Base-by-base conservation (phyloP, 1,140 invertebrate genomes). In the Eufriesea mexicana region DNA sequence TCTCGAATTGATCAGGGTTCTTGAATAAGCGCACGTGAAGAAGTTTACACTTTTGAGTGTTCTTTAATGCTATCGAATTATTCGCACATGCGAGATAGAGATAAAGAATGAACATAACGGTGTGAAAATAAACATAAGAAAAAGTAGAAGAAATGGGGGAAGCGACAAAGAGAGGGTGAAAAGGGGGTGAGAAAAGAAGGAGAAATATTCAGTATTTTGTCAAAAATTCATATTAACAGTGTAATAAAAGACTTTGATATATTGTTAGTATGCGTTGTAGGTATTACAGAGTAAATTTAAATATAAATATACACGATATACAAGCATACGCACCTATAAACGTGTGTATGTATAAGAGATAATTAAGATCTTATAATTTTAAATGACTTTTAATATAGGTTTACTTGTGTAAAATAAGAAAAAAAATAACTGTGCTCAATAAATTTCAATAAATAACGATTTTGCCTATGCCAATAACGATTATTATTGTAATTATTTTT, bases 381-480 rank as follows among this genome's bases (percentile, higher is more conserved):
- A 82, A 89, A 91, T 77, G 84, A 90, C 86, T 85, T 89, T 89
- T 89, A 89, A 89, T 89, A 89, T 90, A 90, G 87, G 79, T 89
- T 90, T 90, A 90, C 87, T 90, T 85, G 86, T 90, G 88, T 91
- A 86, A 90, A 84, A 87, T 85, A 86, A 89, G 81, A 85, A 85
- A 70, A 89, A 73, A 86, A 89, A 89, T 89, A 90, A 90, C 86
- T 91, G 90, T 91, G 90, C 90, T 90, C 90, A 91, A 91, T 88
- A 89, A 91, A 90, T 91, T 91, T 90, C 89, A 91, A 91, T 91
- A 91, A 91, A 91, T 90, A 85, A 91, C 83, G 80, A 90, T 91
- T 91, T 91, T 91, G 90, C 89, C 89, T 90, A 91, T 91, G 89
- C 90, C 87, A 90, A 91, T 86, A 86, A 90, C 72, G 49, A 85